phyloP scores from a whole-genome alignment of 2,113 vertebrate genomes.

The Xyrauchen texanus region DNA sequence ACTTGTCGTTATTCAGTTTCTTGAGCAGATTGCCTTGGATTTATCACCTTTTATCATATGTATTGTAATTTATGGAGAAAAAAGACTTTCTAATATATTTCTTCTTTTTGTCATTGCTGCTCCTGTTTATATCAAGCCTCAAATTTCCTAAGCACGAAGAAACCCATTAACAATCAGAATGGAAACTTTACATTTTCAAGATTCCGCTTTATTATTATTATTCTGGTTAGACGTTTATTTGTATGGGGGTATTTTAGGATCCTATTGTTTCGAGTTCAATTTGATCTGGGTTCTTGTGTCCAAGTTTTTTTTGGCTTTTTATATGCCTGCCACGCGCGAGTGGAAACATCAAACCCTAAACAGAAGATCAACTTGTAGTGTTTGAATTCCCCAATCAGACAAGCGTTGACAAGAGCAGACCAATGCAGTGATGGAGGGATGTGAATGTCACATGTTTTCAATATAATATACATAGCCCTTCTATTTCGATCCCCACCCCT shows the following conservation, averaged over 20 bases:
- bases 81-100: too few species aligned
- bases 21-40: background rate
- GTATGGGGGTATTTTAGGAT: too few species aligned
- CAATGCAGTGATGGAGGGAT: constrained; percentile 83
- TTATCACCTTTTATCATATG: background rate
- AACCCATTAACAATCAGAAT: too few species aligned
- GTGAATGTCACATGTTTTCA: constrained; percentile 82
- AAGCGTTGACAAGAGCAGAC: constrained; percentile 79
- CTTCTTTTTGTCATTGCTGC: too few species aligned
- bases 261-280: too few species aligned
- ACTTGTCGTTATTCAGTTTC: background rate
- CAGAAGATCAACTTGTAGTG: constrained; percentile 72
- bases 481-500: constrained; percentile 86
- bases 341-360: constrained; percentile 48
- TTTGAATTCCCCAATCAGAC: constrained; percentile 77
- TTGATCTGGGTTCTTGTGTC: too few species aligned
- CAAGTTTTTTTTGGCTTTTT: background rate
- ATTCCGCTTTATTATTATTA: too few species aligned
- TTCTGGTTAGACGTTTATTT: too few species aligned
- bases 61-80: background rate
- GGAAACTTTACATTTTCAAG: too few species aligned
- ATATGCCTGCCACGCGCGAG: background rate
- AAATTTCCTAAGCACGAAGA: too few species aligned
- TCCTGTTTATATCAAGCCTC: too few species aligned
- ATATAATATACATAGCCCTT: constrained; percentile 81